Evolutionary conservation across 2,113 vertebrate species (phyloP).

Genomic region (Oreocharis arfaki): DNA sequence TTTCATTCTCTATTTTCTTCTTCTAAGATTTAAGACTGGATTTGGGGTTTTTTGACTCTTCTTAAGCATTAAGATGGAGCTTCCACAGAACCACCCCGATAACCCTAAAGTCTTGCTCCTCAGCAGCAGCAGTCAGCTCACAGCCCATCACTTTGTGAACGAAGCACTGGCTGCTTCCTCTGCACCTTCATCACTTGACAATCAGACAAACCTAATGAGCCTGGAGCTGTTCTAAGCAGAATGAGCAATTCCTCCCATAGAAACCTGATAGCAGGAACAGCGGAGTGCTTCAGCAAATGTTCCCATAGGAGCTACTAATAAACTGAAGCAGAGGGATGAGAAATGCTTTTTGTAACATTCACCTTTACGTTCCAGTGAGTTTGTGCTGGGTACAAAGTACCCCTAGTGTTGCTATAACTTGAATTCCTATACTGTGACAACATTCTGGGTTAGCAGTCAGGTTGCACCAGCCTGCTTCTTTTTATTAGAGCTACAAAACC

Average conservation of each 20-base stretch:
- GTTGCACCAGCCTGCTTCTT: background rate
- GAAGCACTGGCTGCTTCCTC: background rate
- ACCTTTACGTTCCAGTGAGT: background rate
- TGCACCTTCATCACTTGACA: background rate
- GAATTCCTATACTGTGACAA: background rate
- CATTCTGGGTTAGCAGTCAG: background rate
- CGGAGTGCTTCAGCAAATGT: background rate
- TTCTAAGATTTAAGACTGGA: background rate
- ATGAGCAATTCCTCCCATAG: background rate
- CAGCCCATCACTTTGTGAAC: background rate
- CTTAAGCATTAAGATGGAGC: background rate
- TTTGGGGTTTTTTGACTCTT: background rate
- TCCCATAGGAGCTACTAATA: background rate
- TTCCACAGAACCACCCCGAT: background rate
- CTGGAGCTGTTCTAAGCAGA: background rate
- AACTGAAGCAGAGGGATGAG: background rate
- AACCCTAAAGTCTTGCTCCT: background rate
- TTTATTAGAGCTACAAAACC: background rate
- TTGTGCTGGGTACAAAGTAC: background rate
- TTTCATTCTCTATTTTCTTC: background rate
- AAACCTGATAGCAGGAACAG: background rate
- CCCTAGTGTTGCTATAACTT: background rate
- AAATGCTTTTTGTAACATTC: background rate
- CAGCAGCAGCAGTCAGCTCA: background rate
- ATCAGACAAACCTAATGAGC: background rate